Percentiles rank a stretch among this genome's conserved stretches.
Conservation (phyloP, 2,113 vertebrate species). For the Amphilophus citrinellus region DNA sequence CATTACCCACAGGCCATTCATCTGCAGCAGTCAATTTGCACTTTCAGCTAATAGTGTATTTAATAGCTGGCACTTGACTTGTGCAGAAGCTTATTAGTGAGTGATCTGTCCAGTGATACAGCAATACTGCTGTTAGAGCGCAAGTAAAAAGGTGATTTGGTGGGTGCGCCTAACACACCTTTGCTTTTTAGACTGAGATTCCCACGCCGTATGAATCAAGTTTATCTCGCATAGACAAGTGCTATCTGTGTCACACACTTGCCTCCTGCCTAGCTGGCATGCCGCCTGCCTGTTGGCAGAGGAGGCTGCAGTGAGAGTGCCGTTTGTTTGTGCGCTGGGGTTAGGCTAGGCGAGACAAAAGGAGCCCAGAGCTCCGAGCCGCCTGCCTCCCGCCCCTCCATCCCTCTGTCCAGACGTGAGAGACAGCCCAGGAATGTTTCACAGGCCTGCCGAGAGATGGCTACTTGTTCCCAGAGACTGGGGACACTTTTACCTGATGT, state of each 20-base stretch:
- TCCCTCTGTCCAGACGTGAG: conserved; percentile 76
- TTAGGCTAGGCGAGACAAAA: conserved; percentile 82
- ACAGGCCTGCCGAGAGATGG: conserved; percentile 86
- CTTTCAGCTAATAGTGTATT: conserved; percentile 82
- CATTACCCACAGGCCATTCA: conserved; percentile 82
- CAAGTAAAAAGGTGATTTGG: background rate
- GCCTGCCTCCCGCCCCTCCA: conserved; percentile 55
- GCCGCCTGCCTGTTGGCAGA: conserved; percentile 80
- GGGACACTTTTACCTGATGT: conserved; percentile 75
- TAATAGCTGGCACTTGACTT: conserved; percentile 85
- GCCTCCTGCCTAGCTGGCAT: conserved; percentile 56
- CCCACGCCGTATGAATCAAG: conserved; percentile 47
- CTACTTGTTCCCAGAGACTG: conserved; percentile 70
- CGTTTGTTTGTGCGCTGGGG: conserved; percentile 69
- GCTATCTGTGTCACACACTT: conserved; percentile 32
- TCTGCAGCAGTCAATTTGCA: conserved; percentile 88
- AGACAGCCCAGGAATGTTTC: conserved; percentile 82
- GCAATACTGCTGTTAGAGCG: conserved; percentile 71
- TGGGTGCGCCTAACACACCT: conserved; percentile 26
- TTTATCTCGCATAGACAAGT: conserved; percentile 45
- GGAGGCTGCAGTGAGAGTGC: conserved; percentile 50
- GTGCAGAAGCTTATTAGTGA: conserved; percentile 84
- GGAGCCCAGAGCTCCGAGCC: conserved; percentile 62
- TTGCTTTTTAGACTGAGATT: conserved; percentile 46
- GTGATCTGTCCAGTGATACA: conserved; percentile 89